phyloP scores from a whole-genome alignment of 2,888 invertebrate species.

The Mactromeris polynyma region DNA sequence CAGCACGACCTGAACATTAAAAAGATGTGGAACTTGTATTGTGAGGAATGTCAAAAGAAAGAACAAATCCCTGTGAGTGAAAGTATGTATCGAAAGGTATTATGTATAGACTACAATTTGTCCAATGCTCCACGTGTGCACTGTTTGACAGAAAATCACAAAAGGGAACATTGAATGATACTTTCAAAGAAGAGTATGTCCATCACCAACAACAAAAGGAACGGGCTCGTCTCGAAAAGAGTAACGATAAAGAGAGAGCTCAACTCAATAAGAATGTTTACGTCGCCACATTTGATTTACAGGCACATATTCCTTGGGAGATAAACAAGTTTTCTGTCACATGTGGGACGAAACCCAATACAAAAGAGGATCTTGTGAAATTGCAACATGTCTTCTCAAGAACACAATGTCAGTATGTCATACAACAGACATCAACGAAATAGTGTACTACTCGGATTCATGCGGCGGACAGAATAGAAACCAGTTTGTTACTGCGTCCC shows the following conservation, averaged over 20 bases:
- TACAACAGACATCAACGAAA: conserved; percentile 26
- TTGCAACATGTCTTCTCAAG: conserved; percentile 39
- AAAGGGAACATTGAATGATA: conserved; percentile 16
- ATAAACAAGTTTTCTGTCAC: conserved; percentile 30
- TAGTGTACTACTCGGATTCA: conserved; percentile 44
- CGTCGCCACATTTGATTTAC: too few species aligned
- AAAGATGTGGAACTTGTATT: conserved; percentile 1
- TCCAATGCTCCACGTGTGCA: conserved; percentile 37
- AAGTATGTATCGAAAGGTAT: conserved; percentile 20
- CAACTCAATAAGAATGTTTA: conserved; percentile 10
- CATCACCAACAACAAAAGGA: background rate
- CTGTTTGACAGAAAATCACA: conserved; percentile 36
- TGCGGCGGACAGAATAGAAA: too few species aligned
- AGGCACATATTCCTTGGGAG: conserved; percentile 38
- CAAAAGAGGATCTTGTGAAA: conserved; percentile 37
- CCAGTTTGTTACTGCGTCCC: too few species aligned
- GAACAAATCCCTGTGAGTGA: background rate
- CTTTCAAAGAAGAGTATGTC: conserved; percentile 16
- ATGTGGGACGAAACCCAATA: conserved; percentile 39
- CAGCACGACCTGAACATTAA: too few species aligned
- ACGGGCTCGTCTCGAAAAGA: background rate
- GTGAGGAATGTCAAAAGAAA: background rate
- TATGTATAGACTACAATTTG: conserved; percentile 36
- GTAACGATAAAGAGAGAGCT: conserved; percentile 22
- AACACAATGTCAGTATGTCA: conserved; percentile 25